Evolutionary conservation across 2,797 vertebrate species (phyloP).

Genomic region (Rhinophrynus dorsalis): DNA sequence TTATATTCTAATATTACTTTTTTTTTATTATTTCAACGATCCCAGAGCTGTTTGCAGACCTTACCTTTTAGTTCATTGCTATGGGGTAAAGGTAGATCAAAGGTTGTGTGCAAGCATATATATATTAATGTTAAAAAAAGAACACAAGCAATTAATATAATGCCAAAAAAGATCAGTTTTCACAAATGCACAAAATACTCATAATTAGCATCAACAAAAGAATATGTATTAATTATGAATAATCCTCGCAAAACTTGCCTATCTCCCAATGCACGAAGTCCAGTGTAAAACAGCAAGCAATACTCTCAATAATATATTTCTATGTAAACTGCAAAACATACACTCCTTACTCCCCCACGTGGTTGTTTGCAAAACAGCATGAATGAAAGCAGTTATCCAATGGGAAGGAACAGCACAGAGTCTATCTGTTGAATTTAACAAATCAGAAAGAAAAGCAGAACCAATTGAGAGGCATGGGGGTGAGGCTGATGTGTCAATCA

Average conservation of each 20-base stretch:
- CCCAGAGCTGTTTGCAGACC: too few relatives aligned
- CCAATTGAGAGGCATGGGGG: slow-evolving; percentile 55
- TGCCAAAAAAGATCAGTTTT: slow-evolving; percentile 9
- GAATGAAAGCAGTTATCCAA: slow-evolving; percentile 58
- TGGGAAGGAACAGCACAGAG: slow-evolving; percentile 36
- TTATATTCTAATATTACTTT: too few relatives aligned
- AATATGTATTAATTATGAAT: slow-evolving; percentile 42
- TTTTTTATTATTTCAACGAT: too few relatives aligned
- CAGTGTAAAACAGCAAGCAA: slow-evolving; percentile 9
- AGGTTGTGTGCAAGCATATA: background rate
- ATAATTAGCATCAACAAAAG: slow-evolving; percentile 41
- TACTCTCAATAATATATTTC: slow-evolving; percentile 30
- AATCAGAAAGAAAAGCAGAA: slow-evolving; percentile 32
- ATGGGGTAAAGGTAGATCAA: background rate
- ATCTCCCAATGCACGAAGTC: slow-evolving; percentile 28
- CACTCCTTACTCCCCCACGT: slow-evolving; percentile 81
- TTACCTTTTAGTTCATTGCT: too few relatives aligned
- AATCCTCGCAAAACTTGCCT: slow-evolving; percentile 34
- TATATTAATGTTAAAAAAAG: slow-evolving; percentile 9
- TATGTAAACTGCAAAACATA: slow-evolving; percentile 29
- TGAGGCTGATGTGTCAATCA: slow-evolving; percentile 54
- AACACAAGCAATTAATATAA: background rate
- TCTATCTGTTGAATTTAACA: slow-evolving; percentile 30
- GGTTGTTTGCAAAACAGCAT: slow-evolving; percentile 79
- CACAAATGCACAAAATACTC: slow-evolving; percentile 25